phyloP scores from a whole-genome alignment of 2,113 vertebrate genomes.

The Salvelinus sp. region DNA sequence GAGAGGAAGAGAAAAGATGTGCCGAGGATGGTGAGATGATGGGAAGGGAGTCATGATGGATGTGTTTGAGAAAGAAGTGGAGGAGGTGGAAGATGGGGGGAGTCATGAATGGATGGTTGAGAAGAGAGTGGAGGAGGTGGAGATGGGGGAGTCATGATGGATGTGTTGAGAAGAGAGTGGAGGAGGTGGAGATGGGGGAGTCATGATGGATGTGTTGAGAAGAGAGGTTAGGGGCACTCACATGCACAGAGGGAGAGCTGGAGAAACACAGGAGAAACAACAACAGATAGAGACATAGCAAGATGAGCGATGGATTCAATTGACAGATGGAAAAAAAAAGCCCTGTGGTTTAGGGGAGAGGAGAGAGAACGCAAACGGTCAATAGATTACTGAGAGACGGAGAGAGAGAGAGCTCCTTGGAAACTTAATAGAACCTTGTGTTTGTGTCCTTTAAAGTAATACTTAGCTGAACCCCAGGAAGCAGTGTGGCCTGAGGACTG shows the following conservation, averaged over 20 bases:
- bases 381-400: background rate
- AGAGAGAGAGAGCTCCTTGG: slow-evolving; percentile 46
- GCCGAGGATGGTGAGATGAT: too few species aligned
- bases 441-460: slow-evolving; percentile 73
- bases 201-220: slow-evolving; percentile 57
- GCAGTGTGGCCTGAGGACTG: slow-evolving; percentile 56
- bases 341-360: slow-evolving; percentile 47
- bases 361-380: background rate
- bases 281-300: slow-evolving; percentile 61
- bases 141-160: too few species aligned
- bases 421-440: slow-evolving; percentile 70
- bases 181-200: slow-evolving; percentile 66
- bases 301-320: slow-evolving; percentile 63
- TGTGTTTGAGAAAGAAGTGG: too few species aligned
- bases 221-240: background rate
- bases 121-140: too few species aligned
- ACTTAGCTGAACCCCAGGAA: slow-evolving; percentile 51
- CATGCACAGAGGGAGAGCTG: slow-evolving; percentile 15
- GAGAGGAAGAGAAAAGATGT: too few species aligned
- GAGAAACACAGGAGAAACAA: slow-evolving; percentile 59
- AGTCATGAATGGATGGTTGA: too few species aligned
- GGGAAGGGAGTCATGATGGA: too few species aligned
- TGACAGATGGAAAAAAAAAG: slow-evolving; percentile 60
- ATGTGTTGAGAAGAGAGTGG: slow-evolving; percentile 52
- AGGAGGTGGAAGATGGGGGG: too few species aligned